Evolutionary conservation across 2,888 invertebrate genomes (phyloP).

Genomic region (Elgonia sp.): DNA sequence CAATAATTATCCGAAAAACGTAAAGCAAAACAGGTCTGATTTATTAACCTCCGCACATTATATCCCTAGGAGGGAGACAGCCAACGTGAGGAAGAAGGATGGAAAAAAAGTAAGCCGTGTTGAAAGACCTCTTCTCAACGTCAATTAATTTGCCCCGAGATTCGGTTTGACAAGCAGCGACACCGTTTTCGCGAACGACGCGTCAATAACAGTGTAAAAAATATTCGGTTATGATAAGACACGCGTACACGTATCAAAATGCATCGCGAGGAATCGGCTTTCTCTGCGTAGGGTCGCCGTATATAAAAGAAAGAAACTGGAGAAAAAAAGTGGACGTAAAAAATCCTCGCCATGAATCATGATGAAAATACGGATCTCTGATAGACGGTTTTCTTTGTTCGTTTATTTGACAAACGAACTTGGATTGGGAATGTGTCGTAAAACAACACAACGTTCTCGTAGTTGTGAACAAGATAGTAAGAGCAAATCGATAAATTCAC

Average conservation of each 20-base stretch:
- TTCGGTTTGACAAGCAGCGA: slow-evolving; percentile 69
- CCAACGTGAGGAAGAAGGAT: not conserved
- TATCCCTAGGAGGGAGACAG: slow-evolving; percentile 5
- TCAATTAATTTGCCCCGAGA: slow-evolving; percentile 69
- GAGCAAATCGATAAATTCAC: slow-evolving; percentile 82
- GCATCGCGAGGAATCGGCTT: slow-evolving; percentile 55
- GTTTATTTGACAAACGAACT: slow-evolving; percentile 34
- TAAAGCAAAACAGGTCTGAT: slow-evolving; percentile 58
- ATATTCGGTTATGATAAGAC: slow-evolving; percentile 65
- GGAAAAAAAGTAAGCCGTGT: slow-evolving; percentile 42
- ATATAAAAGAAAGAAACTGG: slow-evolving; percentile 39
- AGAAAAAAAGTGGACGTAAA: slow-evolving; percentile 11
- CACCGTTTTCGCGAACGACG: slow-evolving; percentile 65
- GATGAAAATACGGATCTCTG: slow-evolving; percentile 12
- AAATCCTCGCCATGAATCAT: slow-evolving; percentile 1
- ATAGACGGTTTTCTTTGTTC: slow-evolving; percentile 25
- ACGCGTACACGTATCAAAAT: slow-evolving; percentile 36
- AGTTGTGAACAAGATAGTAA: slow-evolving; percentile 53
- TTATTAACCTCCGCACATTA: slow-evolving; percentile 56
- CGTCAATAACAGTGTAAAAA: slow-evolving; percentile 64
- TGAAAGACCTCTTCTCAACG: slow-evolving; percentile 72
- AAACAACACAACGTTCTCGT: slow-evolving; percentile 33
- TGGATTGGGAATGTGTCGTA: slow-evolving; percentile 31
- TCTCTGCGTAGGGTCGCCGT: slow-evolving; percentile 56
- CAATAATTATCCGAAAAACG: slow-evolving; percentile 68